A percentile compares a stretch with the other conserved stretches of the same genome.
These are phyloP conservation scores for Globodera rostochiensis DNA, from an alignment of 1,140 invertebrate species.

Conservation along the genomic window DNA sequence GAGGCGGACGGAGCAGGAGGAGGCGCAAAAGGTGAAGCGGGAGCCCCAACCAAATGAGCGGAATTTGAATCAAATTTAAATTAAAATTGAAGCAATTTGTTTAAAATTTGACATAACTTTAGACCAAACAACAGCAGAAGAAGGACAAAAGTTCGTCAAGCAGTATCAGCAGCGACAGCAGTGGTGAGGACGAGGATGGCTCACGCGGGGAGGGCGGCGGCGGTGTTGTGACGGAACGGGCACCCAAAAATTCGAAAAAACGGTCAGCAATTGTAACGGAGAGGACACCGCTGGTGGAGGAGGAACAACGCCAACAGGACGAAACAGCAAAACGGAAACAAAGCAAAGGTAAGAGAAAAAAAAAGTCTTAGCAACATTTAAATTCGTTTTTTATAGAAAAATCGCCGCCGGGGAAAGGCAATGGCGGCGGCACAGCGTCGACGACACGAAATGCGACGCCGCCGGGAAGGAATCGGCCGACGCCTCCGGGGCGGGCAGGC, in stretches of 20 bases:
- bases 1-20: conserved; percentile 1
- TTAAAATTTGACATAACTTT: not conserved
- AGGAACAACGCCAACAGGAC: not conserved
- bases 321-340: not conserved
- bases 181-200: not conserved
- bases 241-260: not conserved
- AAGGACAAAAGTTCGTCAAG: not conserved
- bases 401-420: not conserved
- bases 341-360: not conserved
- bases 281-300: not conserved
- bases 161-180: not conserved
- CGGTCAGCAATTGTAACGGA: conserved; percentile 4
- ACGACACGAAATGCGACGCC: not conserved
- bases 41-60: too few species aligned
- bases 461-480: not conserved
- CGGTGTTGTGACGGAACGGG: not conserved
- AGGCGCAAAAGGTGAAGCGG: not conserved
- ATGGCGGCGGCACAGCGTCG: not conserved
- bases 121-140: not conserved
- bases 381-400: not conserved
- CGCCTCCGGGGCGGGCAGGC: too few species aligned
- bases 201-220: not conserved
- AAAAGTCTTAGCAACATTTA: too few species aligned
- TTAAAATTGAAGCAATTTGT: not conserved
- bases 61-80: not conserved